Percentiles rank a stretch among this genome's conserved stretches.
Conservation (phyloP, 2,113 vertebrate species). For the Colossoma macropomum region DNA sequence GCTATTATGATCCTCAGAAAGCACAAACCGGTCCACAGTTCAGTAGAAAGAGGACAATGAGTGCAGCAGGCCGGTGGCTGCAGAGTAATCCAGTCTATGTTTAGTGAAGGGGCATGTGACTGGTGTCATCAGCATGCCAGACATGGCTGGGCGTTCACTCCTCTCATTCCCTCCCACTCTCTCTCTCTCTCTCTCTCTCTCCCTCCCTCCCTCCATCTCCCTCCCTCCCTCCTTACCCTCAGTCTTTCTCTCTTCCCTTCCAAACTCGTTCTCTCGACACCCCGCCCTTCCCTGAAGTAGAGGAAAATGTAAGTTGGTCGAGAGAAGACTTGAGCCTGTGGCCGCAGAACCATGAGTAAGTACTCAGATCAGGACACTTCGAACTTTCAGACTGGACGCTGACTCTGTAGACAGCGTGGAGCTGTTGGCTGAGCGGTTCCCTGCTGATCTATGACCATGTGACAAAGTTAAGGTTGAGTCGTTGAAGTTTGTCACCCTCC, state of each 20-base stretch:
- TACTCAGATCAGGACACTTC: slow-evolving; percentile 43
- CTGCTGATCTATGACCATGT: neutral
- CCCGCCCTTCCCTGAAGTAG: slow-evolving; percentile 48
- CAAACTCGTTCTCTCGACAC: slow-evolving; percentile 45
- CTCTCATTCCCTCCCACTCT: slow-evolving; percentile 27
- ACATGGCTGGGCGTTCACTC: slow-evolving; percentile 39
- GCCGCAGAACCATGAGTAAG: slow-evolving; percentile 76
- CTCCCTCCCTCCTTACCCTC: slow-evolving; percentile 18
- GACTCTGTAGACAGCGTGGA: neutral
- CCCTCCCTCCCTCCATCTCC: slow-evolving; percentile 17
- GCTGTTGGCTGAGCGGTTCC: slow-evolving; percentile 9
- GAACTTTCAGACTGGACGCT: slow-evolving; percentile 12
- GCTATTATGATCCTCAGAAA: neutral
- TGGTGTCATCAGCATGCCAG: slow-evolving; percentile 51
- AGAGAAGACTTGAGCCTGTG: slow-evolving; percentile 56
- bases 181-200: slow-evolving; percentile 23
- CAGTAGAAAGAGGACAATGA: slow-evolving; percentile 48
- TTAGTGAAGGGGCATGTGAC: slow-evolving; percentile 59
- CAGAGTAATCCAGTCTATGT: slow-evolving; percentile 50
- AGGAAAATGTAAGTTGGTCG: slow-evolving; percentile 69
- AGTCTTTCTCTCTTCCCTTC: slow-evolving; percentile 32
- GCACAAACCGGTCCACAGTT: slow-evolving; percentile 28
- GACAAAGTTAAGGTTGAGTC: slow-evolving; percentile 30
- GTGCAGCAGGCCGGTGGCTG: slow-evolving; percentile 37
- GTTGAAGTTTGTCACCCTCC: neutral